Evolutionary conservation across 2,888 invertebrate genomes (phyloP).

Genomic region (Glyphotaelius pellucidus): DNA sequence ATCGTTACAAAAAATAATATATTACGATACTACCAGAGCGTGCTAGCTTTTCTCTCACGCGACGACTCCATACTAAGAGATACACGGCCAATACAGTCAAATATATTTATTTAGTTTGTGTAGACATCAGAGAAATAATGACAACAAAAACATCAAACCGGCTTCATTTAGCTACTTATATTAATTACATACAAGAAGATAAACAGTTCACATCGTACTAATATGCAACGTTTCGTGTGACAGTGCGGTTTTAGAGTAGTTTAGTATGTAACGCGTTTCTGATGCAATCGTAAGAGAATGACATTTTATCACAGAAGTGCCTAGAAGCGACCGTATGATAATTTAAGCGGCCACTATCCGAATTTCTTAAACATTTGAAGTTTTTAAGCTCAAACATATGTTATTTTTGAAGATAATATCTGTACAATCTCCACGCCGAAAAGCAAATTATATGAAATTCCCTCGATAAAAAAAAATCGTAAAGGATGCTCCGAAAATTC

Average conservation of each 20-base stretch:
- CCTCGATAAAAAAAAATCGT: too few species aligned
- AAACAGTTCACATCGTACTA: neutral
- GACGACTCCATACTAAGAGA: neutral
- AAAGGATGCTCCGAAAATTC: too few species aligned
- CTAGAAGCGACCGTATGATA: neutral
- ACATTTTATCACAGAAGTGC: neutral
- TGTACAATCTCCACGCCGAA: too few species aligned
- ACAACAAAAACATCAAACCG: neutral
- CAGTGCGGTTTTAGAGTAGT: neutral
- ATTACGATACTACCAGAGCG: neutral
- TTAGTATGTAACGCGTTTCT: neutral
- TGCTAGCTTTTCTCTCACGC: neutral
- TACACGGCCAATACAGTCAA: neutral
- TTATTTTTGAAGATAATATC: too few species aligned
- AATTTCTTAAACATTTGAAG: too few species aligned
- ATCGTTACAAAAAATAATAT: neutral
- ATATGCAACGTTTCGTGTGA: neutral
- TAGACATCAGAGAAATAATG: neutral
- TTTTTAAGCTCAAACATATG: too few species aligned
- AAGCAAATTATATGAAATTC: too few species aligned
- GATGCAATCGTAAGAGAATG: neutral
- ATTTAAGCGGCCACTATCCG: too few species aligned
- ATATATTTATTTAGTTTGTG: neutral
- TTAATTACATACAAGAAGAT: neutral
- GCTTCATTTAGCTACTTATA: neutral